A percentile compares a stretch with the other conserved stretches of the same genome.
Evolutionary conservation across 2,888 invertebrate species (phyloP).

Genomic region (Nasonia oneida): DNA sequence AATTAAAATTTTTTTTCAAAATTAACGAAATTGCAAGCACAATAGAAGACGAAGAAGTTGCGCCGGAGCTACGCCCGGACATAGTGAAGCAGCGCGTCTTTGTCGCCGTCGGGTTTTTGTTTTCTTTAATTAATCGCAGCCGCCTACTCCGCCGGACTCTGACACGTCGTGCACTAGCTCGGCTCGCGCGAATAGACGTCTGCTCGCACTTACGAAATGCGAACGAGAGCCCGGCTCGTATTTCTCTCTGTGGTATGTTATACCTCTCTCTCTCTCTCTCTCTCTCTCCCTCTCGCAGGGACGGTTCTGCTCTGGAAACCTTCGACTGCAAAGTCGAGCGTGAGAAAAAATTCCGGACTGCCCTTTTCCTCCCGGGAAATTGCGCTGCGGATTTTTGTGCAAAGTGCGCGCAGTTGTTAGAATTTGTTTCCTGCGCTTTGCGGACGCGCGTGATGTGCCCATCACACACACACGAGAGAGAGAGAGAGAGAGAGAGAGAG

Average conservation of each 20-base stretch:
- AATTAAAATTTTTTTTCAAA: not conserved
- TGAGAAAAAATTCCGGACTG: conserved; percentile 7
- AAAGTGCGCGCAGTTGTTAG: not conserved
- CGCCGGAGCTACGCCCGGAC: too few relatives aligned
- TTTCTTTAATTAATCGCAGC: not conserved
- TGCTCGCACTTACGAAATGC: conserved; percentile 65
- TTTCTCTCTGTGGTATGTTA: conserved; percentile 55
- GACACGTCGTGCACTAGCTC: conserved; percentile 10
- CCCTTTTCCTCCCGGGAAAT: not conserved
- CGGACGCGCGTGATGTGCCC: too few relatives aligned
- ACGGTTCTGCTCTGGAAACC: not conserved
- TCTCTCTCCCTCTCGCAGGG: not conserved
- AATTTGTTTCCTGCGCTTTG: not conserved
- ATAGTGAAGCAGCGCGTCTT: not conserved
- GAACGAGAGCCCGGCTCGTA: conserved; percentile 59
- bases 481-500: too few relatives aligned
- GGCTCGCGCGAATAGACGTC: conserved; percentile 57
- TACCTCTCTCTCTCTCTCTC: not conserved
- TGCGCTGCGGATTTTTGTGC: not conserved
- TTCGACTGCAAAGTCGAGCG: not conserved
- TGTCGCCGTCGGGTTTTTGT: conserved; percentile 6
- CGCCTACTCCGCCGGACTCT: not conserved
- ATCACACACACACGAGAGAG: too few relatives aligned
- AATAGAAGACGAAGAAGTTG: conserved; percentile 5
- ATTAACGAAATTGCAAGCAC: too few relatives aligned